Conservation (phyloP, 2,888 invertebrate genomes). For the Agonopterix subpropinquella region DNA sequence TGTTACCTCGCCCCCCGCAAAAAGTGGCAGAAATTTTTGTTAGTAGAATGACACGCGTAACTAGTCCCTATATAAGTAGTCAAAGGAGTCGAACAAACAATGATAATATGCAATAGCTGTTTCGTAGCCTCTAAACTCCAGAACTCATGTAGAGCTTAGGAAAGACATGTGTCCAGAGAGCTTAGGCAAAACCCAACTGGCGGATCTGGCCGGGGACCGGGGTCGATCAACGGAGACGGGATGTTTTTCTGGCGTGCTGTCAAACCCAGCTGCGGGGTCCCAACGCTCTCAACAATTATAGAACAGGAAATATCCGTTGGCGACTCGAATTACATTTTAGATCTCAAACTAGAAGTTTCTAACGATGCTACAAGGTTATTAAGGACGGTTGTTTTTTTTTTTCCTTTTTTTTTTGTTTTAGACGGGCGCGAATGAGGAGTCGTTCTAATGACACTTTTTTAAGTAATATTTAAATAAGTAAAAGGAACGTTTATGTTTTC, state of each 20-base stretch:
- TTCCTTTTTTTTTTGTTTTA: neutral
- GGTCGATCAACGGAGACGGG: constrained; percentile 16
- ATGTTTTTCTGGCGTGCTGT: constrained; percentile 28
- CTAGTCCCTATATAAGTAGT: too few species aligned
- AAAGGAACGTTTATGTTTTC: too few species aligned
- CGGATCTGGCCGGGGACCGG: constrained; percentile 1
- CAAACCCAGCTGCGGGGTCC: constrained; percentile 27
- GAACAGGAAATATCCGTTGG: constrained; percentile 22
- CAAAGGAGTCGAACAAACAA: neutral
- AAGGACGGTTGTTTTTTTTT: neutral
- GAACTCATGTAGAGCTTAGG: neutral
- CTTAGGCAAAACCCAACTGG: constrained; percentile 13
- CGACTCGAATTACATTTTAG: constrained; percentile 17
- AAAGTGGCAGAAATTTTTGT: too few species aligned
- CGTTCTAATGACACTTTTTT: constrained; percentile 10
- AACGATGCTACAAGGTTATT: constrained; percentile 7
- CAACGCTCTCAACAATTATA: constrained; percentile 22
- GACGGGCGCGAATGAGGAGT: neutral
- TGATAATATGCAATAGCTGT: neutral
- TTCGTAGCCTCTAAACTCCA: neutral
- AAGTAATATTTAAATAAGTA: neutral
- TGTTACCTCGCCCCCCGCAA: too few species aligned
- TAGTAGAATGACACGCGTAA: too few species aligned
- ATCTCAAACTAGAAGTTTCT: constrained; percentile 13
- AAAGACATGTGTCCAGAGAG: constrained; percentile 8